A percentile compares a stretch with the other conserved stretches of the same genome.
Conservation (phyloP, 1,140 invertebrate species). For the Leptinotarsa undecemlineata region DNA sequence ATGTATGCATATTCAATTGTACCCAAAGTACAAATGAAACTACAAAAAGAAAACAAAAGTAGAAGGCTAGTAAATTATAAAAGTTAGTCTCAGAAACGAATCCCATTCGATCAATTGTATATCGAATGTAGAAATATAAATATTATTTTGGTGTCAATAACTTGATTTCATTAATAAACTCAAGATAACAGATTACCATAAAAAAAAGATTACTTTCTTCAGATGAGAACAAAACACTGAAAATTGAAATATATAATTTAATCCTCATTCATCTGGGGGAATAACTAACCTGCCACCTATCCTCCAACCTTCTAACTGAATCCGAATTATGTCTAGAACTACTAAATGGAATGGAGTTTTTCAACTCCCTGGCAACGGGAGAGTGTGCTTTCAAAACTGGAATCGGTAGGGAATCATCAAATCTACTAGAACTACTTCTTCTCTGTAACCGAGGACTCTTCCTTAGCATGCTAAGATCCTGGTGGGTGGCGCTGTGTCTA, state of each 20-base stretch:
- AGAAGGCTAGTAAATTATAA: too few relatives aligned
- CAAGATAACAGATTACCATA: too few relatives aligned
- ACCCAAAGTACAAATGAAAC: too few relatives aligned
- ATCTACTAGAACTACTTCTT: conserved; percentile 51
- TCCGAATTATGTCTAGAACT: conserved; percentile 50
- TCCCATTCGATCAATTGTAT: too few relatives aligned
- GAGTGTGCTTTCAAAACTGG: conserved; percentile 61
- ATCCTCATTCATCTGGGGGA: background rate
- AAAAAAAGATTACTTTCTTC: too few relatives aligned
- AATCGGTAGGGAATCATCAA: conserved; percentile 57
- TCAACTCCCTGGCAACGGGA: conserved; percentile 54
- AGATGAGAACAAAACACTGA: background rate
- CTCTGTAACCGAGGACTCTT: conserved; percentile 48
- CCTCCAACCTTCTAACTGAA: conserved; percentile 58
- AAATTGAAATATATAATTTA: background rate
- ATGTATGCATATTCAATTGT: too few relatives aligned
- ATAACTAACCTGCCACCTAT: conserved; percentile 58
- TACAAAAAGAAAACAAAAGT: too few relatives aligned
- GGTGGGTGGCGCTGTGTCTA: conserved; percentile 53
- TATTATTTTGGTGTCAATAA: too few relatives aligned
- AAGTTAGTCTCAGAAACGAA: too few relatives aligned
- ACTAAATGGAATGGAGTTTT: conserved; percentile 52
- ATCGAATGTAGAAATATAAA: too few relatives aligned
- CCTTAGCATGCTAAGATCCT: conserved; percentile 47
- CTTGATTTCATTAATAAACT: too few relatives aligned